Base-by-base conservation (phyloP, 2,113 vertebrate genomes). In the Colistium nudipinnis region DNA sequence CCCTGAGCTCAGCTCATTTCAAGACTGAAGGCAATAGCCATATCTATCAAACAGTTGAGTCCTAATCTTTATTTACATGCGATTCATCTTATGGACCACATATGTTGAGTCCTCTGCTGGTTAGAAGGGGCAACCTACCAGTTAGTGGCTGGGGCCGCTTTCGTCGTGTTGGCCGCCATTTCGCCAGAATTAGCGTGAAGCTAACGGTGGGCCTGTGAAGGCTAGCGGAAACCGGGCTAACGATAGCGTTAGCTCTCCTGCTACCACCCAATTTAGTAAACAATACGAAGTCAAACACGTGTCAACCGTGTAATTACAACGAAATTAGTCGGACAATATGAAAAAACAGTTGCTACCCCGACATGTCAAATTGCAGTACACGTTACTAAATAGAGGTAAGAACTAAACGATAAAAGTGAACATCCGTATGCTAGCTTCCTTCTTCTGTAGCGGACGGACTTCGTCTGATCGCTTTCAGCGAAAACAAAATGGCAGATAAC, bases 141-240 rank as follows among this genome's bases (percentile, higher is more conserved):
- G 80, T 71, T 92, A 4, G 84, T 20, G 22, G 91, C n/a, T 9
- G 89, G 72, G 4, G 85, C 44, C 65, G 88, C 64, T 59, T 91
- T 90, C 2, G 90, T 86, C 56, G 92, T 64, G 54, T 93, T 94
- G 82, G 92, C 92, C 90, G 93, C 93, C 93, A 94, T 94, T 93
- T 93, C 87, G 71, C 76, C 81, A 49, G 62, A 31, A 39, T 36
- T 28, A 4, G 24, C 52, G 3, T 68, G n/a, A 20, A 55, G 77
- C 87, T 82, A 82, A 76, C 68, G 73, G 57, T 56, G 24, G 41
- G 24, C 6, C 44, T 11, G 27, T 14, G 39, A 4, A 9, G 28
- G 66, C 70, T 70, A 54, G 36, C 60, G 17, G 22, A 25, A n/a
- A 35, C 70, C 25, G 38, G 3, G 68, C 82, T 82, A 85, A 63